phyloP scores from a whole-genome alignment of 1,140 invertebrate genomes.

The Caerostris extrusa region DNA sequence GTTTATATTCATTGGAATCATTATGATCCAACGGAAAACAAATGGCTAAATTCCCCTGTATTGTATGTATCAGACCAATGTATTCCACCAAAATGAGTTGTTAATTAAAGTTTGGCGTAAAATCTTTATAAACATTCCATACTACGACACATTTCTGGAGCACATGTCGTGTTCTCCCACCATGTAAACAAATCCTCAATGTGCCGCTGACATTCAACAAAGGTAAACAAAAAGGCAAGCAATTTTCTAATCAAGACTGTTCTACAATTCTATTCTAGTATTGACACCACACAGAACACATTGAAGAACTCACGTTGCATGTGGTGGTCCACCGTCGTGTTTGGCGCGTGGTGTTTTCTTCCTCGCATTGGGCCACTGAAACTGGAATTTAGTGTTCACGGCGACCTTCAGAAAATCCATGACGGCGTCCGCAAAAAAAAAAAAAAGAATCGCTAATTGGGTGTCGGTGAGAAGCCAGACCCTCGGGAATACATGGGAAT shows the following conservation, averaged over 20 bases:
- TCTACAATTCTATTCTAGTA: background rate
- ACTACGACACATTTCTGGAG: too few relatives aligned
- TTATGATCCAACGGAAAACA: too few relatives aligned
- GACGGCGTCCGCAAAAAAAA: background rate
- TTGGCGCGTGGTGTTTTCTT: constrained; percentile 72
- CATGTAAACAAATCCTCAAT: background rate
- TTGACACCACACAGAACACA: background rate
- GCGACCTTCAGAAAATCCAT: constrained; percentile 76
- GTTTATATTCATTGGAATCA: too few relatives aligned
- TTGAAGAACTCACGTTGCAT: constrained; percentile 61
- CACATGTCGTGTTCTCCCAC: too few relatives aligned
- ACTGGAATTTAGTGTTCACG: constrained; percentile 75
- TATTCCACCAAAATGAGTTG: too few relatives aligned
- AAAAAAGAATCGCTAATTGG: background rate
- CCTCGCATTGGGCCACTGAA: constrained; percentile 71
- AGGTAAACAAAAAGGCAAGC: background rate
- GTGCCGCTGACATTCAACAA: background rate
- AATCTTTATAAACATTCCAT: too few relatives aligned
- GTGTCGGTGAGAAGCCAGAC: background rate
- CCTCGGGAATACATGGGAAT: constrained; percentile 38
- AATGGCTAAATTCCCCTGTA: too few relatives aligned
- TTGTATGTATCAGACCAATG: too few relatives aligned
- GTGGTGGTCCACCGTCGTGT: constrained; percentile 60
- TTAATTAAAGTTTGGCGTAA: too few relatives aligned
- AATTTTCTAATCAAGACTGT: background rate